These are phyloP conservation scores for Lasius platythorax DNA, from an alignment of 2,888 invertebrate species.

Conservation along the genomic window DNA sequence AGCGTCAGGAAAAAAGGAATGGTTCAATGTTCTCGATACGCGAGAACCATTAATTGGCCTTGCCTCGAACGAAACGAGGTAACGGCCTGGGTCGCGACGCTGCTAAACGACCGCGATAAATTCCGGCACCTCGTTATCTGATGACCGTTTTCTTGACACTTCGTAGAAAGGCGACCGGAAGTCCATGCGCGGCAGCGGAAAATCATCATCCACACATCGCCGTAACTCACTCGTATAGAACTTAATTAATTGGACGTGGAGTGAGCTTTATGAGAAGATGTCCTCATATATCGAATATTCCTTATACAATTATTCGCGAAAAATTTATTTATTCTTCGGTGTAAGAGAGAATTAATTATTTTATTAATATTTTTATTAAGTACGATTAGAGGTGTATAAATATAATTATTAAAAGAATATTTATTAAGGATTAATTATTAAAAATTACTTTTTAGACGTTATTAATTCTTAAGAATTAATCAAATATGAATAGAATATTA, in stretches of 20 bases:
- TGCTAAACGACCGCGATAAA: constrained; percentile 66
- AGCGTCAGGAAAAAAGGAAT: neutral
- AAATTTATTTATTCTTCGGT: neutral
- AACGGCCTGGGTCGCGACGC: constrained; percentile 58
- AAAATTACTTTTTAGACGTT: neutral
- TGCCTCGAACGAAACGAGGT: constrained; percentile 64
- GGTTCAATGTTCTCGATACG: constrained; percentile 63
- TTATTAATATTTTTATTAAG: neutral
- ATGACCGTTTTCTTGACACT: constrained; percentile 52
- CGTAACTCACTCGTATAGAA: constrained; percentile 11
- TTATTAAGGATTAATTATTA: neutral
- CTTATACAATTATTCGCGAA: neutral
- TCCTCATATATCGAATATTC: neutral
- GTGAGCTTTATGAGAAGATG: neutral
- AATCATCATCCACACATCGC: neutral
- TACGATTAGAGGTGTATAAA: neutral
- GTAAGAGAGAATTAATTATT: neutral
- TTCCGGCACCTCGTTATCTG: constrained; percentile 51
- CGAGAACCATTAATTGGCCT: constrained; percentile 62
- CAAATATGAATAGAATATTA: neutral
- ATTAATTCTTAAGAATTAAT: neutral
- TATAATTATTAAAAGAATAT: neutral
- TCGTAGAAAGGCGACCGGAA: constrained; percentile 11
- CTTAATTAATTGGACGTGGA: constrained; percentile 38
- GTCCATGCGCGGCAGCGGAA: neutral